Percentiles rank a stretch among this genome's conserved stretches.
These are phyloP conservation scores for Halcyon senegalensis DNA, from an alignment of 2,113 vertebrate genomes.

Conservation along the genomic window DNA sequence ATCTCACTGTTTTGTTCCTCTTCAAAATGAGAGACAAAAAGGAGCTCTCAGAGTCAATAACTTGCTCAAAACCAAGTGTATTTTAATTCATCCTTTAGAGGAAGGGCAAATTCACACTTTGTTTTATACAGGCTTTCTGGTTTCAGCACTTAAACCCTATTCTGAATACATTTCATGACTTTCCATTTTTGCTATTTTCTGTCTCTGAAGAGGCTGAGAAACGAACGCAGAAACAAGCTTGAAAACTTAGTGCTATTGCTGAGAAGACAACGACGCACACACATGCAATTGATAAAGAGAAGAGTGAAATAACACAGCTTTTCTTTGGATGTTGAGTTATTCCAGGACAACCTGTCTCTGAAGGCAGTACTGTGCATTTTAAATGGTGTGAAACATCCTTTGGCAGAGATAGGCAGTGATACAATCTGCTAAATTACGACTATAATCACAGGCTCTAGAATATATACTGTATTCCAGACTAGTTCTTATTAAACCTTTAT, in stretches of 20 bases:
- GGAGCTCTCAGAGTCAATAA: not conserved
- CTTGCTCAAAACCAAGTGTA: not conserved
- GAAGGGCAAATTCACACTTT: not conserved
- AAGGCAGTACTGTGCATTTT: constrained; percentile 36
- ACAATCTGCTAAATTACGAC: constrained; percentile 52
- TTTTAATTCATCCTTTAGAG: not conserved
- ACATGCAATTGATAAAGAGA: constrained; percentile 22
- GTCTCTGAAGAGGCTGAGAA: not conserved
- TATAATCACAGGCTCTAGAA: constrained; percentile 30
- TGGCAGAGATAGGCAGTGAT: constrained; percentile 44
- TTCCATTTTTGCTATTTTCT: not conserved
- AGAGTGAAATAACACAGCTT: not conserved
- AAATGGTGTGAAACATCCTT: constrained; percentile 62
- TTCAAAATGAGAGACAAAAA: not conserved
- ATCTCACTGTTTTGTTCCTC: not conserved
- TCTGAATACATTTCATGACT: not conserved
- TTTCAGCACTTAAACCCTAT: not conserved
- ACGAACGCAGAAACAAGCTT: not conserved
- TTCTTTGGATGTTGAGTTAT: constrained; percentile 37
- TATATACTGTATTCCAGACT: not conserved
- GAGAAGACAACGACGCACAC: not conserved
- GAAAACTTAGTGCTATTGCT: not conserved
- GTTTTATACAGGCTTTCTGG: not conserved
- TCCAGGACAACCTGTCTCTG: constrained; percentile 60
- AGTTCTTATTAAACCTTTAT: constrained; percentile 17